A percentile compares a stretch with the other conserved stretches of the same genome.
Evolutionary conservation across 1,140 invertebrate species (phyloP).

Genomic region (Hesperophylax magnus): DNA sequence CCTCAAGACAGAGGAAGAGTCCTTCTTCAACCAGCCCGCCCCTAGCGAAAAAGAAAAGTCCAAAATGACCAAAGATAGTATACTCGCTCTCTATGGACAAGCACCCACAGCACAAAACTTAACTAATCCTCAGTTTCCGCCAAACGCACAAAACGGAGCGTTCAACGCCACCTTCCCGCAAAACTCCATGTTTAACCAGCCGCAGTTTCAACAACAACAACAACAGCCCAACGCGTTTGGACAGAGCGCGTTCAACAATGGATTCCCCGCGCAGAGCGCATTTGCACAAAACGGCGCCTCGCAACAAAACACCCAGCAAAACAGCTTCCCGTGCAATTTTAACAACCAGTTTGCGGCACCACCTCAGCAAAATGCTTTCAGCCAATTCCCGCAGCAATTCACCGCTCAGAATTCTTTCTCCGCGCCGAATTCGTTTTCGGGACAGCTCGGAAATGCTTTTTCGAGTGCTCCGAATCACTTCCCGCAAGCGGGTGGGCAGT

Average conservation of each 20-base stretch:
- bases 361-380: slow-evolving; percentile 34
- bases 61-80: slow-evolving; percentile 94
- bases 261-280: slow-evolving; percentile 12
- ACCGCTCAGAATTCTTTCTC: slow-evolving; percentile 23
- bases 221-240: neutral
- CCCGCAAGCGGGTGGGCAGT: slow-evolving; percentile 26
- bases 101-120: slow-evolving; percentile 62
- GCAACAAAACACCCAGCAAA: slow-evolving; percentile 11
- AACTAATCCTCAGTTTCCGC: slow-evolving; percentile 13
- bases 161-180: slow-evolving; percentile 42
- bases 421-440: slow-evolving; percentile 17
- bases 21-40: slow-evolving; percentile 90
- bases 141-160: slow-evolving; percentile 33
- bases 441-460: neutral
- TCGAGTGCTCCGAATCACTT: slow-evolving; percentile 38
- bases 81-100: slow-evolving; percentile 90
- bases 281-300: slow-evolving; percentile 37
- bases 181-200: slow-evolving; percentile 28
- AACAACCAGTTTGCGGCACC: slow-evolving; percentile 44
- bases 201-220: slow-evolving; percentile 10
- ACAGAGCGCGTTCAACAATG: slow-evolving; percentile 31
- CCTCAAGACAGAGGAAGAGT: slow-evolving; percentile 85
- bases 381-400: slow-evolving; percentile 45
- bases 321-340: slow-evolving; percentile 30
- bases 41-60: slow-evolving; percentile 81